Percentiles rank a stretch among this genome's conserved stretches.
These are phyloP conservation scores for Thera obeliscata DNA, from an alignment of 2,888 invertebrate species.

Conservation along the genomic window DNA sequence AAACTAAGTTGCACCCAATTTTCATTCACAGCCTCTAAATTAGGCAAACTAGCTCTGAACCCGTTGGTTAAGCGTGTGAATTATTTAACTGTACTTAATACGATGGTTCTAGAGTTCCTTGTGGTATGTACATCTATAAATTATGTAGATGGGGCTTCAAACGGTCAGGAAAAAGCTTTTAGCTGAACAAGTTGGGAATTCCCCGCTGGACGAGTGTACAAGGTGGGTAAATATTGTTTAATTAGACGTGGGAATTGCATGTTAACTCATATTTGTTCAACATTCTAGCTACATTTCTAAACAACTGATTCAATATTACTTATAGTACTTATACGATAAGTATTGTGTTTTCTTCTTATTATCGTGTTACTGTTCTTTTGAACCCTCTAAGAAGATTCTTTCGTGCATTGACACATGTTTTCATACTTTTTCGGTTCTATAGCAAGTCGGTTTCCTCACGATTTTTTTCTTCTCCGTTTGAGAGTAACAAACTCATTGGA, in stretches of 20 bases:
- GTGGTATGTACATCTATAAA: conserved; percentile 17
- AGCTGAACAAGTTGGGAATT: conserved; percentile 5
- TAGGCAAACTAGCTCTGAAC: conserved; percentile 41
- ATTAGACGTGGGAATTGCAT: conserved; percentile 7
- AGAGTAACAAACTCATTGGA: no score
- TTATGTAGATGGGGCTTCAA: conserved; percentile 19
- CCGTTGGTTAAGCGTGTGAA: conserved; percentile 36
- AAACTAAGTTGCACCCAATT: conserved; percentile 14
- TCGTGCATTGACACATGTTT: no score
- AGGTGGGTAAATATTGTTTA: conserved; percentile 2
- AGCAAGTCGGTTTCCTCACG: no score
- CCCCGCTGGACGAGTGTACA: conserved; percentile 6
- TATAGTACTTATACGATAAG: no score
- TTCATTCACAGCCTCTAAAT: conserved; percentile 44
- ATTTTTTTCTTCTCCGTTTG: no score
- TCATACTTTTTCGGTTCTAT: no score
- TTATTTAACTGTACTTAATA: conserved; percentile 41
- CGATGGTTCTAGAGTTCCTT: conserved; percentile 13
- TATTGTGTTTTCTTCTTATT: no score
- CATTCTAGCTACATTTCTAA: not conserved
- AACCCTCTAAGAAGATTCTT: no score
- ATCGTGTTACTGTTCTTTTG: no score
- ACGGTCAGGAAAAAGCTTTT: conserved; percentile 12
- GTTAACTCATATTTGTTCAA: not conserved
- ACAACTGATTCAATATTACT: no score